Evolutionary conservation across 2,888 invertebrate genomes (phyloP).

Genomic region (Drosophila basisetae): DNA sequence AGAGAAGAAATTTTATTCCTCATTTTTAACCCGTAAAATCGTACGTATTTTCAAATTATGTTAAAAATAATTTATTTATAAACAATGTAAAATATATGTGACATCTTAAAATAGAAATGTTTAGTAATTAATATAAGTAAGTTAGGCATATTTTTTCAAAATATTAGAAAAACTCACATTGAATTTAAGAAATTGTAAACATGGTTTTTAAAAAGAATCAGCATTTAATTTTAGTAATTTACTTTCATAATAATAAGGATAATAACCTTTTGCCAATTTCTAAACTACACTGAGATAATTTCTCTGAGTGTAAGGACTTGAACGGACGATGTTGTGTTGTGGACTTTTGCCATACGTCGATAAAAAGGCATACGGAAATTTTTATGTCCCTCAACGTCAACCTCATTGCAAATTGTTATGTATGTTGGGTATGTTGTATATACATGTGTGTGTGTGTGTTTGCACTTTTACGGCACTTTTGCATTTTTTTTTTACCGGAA

Average conservation of each 20-base stretch:
- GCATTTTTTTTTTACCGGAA: slow-evolving; percentile 39
- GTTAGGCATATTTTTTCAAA: too few relatives aligned
- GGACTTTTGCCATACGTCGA: slow-evolving; percentile 63
- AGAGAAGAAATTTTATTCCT: too few relatives aligned
- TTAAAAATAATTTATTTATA: too few relatives aligned
- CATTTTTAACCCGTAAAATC: too few relatives aligned
- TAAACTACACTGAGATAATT: not conserved
- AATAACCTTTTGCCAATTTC: not conserved
- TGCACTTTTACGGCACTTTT: slow-evolving; percentile 31
- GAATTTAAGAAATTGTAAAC: too few relatives aligned
- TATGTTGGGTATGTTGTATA: slow-evolving; percentile 19
- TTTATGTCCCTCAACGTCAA: slow-evolving; percentile 79
- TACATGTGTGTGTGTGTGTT: slow-evolving; percentile 22
- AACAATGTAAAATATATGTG: too few relatives aligned
- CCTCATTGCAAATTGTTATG: slow-evolving; percentile 73
- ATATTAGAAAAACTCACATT: too few relatives aligned
- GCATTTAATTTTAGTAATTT: not conserved
- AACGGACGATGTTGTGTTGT: slow-evolving; percentile 45
- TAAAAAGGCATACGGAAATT: slow-evolving; percentile 76
- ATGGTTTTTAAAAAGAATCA: not conserved
- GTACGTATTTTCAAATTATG: too few relatives aligned
- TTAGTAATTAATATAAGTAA: too few relatives aligned
- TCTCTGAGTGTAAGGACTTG: slow-evolving; percentile 24
- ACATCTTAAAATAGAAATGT: too few relatives aligned
- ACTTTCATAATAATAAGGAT: not conserved